Percentiles rank a stretch among this genome's conserved stretches.
These are phyloP conservation scores for Gymnosoma rotundatum DNA, from an alignment of 2,888 invertebrate genomes.

Conservation along the genomic window DNA sequence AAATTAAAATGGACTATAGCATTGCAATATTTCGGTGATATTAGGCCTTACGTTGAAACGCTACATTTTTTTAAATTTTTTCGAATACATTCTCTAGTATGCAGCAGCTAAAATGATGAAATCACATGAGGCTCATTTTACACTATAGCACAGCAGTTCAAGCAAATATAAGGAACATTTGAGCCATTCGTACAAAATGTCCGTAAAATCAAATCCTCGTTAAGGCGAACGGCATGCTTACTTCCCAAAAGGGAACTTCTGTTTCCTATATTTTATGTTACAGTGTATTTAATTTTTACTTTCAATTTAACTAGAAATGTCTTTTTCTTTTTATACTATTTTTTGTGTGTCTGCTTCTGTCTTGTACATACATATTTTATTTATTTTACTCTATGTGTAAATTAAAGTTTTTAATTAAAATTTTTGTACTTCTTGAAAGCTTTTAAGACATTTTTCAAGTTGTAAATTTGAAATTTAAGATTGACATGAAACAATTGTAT, in stretches of 20 bases:
- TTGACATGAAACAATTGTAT: neutral
- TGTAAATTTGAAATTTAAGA: constrained; percentile 22
- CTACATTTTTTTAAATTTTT: no score
- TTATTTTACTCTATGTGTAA: constrained; percentile 37
- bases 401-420: constrained; percentile 64
- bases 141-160: no score
- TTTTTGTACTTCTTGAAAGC: constrained; percentile 27
- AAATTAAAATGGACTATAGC: no score
- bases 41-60: no score
- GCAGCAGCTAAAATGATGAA: no score
- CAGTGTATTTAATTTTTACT: constrained; percentile 1
- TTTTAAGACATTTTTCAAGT: constrained; percentile 24
- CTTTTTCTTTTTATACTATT: constrained; percentile 14
- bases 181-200: no score
- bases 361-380: constrained; percentile 19
- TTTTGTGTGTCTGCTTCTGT: constrained; percentile 41
- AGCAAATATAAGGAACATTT: no score
- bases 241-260: neutral
- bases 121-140: no score
- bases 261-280: neutral
- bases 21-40: no score
- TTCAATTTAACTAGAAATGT: neutral
- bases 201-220: no score
- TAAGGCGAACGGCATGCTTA: no score
- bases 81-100: no score